Conservation (phyloP, 2,113 vertebrate species). For the Mus pahari region DNA sequence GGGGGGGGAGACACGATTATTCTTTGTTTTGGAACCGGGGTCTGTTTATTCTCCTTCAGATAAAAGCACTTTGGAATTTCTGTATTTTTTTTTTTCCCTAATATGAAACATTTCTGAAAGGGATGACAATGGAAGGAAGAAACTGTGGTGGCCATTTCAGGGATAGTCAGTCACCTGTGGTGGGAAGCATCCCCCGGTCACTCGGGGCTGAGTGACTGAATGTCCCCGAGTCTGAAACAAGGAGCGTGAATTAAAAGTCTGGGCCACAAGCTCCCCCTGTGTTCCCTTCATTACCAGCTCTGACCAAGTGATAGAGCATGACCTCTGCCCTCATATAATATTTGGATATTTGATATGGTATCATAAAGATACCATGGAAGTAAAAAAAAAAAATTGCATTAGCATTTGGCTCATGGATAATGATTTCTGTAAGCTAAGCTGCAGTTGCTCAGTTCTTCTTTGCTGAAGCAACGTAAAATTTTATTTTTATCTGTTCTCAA, state of each 20-base stretch:
- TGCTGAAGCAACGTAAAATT: slow-evolving; percentile 17
- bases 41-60: neutral
- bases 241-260: neutral
- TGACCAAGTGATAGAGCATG: neutral
- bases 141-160: neutral
- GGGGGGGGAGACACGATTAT: neutral
- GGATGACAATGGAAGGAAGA: neutral
- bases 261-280: neutral
- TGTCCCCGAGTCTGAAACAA: slow-evolving; percentile 46
- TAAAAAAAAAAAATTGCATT: slow-evolving; percentile 72
- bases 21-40: neutral
- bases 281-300: slow-evolving; percentile 2
- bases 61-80: slow-evolving; percentile 32
- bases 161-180: slow-evolving; percentile 45
- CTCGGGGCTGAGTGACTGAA: neutral
- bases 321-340: neutral
- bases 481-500: slow-evolving; percentile 58
- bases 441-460: slow-evolving; percentile 65
- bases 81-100: neutral
- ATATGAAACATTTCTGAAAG: neutral
- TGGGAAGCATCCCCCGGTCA: neutral
- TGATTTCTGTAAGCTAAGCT: slow-evolving; percentile 58
- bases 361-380: slow-evolving; percentile 59
- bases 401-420: slow-evolving; percentile 64
- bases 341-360: neutral